Evolutionary conservation across 1,140 invertebrate species (phyloP).

Genomic region (Drosophila miranda): DNA sequence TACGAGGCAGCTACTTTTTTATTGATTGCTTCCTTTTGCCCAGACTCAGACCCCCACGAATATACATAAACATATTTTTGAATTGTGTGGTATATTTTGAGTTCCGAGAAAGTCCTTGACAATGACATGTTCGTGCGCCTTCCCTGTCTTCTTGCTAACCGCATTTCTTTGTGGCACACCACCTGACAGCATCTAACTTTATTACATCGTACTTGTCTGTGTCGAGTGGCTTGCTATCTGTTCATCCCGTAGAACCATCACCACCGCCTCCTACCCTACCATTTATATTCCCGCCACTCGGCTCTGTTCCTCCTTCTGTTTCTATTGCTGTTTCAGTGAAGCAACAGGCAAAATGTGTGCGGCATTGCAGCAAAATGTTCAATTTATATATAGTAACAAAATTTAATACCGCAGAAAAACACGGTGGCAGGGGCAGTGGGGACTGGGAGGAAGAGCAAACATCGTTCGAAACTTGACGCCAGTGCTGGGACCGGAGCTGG

Average conservation of each 20-base stretch:
- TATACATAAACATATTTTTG: not conserved
- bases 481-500: not conserved
- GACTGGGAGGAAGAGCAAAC: conserved; percentile 12
- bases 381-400: conserved; percentile 64
- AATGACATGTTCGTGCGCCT: conserved; percentile 41
- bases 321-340: not conserved
- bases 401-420: conserved; percentile 46
- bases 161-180: conserved; percentile 63
- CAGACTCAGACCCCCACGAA: conserved; percentile 9
- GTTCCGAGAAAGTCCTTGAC: conserved; percentile 35
- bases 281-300: not conserved
- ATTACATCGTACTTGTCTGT: conserved; percentile 69
- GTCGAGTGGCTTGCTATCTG: conserved; percentile 62
- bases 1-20: conserved; percentile 48
- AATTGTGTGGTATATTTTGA: conserved; percentile 21
- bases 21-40: conserved; percentile 54
- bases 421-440: not conserved
- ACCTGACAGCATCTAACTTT: conserved; percentile 73
- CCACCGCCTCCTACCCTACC: not conserved
- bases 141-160: conserved; percentile 49
- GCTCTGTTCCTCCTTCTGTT: not conserved
- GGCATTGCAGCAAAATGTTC: conserved; percentile 72
- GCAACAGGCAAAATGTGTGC: conserved; percentile 67
- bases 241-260: conserved; percentile 7
- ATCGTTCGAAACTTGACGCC: conserved; percentile 52